Percentiles rank a stretch among this genome's conserved stretches.
phyloP scores from a whole-genome alignment of 2,797 vertebrate species.

The Sebastes matsubarae region DNA sequence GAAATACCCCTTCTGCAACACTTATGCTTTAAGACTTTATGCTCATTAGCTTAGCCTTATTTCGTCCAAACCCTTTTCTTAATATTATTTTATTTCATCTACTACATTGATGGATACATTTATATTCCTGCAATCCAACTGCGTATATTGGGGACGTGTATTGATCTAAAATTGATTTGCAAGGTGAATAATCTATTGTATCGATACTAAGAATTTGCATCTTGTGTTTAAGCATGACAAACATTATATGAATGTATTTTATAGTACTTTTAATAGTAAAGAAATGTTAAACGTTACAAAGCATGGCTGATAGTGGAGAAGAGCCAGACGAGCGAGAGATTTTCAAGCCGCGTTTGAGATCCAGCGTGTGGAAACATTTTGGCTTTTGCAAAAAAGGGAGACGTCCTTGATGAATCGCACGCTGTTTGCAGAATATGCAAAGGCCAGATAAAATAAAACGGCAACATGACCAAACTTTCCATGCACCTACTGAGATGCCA shows the following conservation, averaged over 20 bases:
- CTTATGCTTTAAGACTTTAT: not conserved
- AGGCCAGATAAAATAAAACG: not conserved
- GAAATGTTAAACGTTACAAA: too few species aligned
- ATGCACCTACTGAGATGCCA: too few species aligned
- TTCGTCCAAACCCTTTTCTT: not conserved
- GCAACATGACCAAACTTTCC: not conserved
- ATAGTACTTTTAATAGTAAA: too few species aligned
- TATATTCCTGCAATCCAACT: not conserved
- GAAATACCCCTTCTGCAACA: constrained; percentile 2
- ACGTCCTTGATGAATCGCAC: not conserved
- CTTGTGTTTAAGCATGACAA: too few species aligned
- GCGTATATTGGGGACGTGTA: not conserved
- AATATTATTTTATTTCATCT: not conserved
- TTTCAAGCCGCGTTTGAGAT: not conserved
- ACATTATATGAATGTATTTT: too few species aligned
- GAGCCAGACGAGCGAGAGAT: not conserved
- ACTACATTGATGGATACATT: not conserved
- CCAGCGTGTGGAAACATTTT: not conserved
- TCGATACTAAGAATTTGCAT: too few species aligned
- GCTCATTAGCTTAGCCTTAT: not conserved
- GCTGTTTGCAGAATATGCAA: not conserved
- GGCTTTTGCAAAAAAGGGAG: not conserved
- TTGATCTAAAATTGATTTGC: not conserved
- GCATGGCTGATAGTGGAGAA: too few species aligned
- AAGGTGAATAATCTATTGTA: not conserved